phyloP scores from a whole-genome alignment of 2,113 vertebrate genomes.

The Todiramphus saurophagus region DNA sequence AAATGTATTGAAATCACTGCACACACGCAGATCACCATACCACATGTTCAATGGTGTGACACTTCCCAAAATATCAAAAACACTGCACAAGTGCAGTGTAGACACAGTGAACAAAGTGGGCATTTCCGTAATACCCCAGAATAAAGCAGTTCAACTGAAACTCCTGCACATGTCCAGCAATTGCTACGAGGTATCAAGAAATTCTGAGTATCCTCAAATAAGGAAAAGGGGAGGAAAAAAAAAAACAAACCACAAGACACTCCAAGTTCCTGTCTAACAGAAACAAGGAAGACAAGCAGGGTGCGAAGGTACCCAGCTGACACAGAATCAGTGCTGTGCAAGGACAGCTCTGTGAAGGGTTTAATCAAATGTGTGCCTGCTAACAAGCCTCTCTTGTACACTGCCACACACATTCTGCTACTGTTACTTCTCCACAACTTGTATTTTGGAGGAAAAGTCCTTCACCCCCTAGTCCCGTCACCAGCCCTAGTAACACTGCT shows the following conservation, averaged over 20 bases:
- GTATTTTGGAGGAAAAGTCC: neutral
- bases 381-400: neutral
- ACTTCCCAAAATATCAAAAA: neutral
- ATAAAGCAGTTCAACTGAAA: neutral
- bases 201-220: neutral
- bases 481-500: neutral
- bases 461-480: neutral
- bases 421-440: neutral
- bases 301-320: neutral
- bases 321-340: neutral
- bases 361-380: neutral
- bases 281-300: neutral
- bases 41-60: neutral
- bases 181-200: neutral
- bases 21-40: neutral
- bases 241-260: neutral
- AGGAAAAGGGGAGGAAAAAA: too few species aligned
- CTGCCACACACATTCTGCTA: neutral
- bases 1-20: neutral
- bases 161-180: neutral
- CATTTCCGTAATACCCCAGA: neutral
- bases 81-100: neutral
- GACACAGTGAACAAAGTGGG: neutral
- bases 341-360: neutral
- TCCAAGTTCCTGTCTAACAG: neutral